A percentile compares a stretch with the other conserved stretches of the same genome.
Conservation (phyloP, 1,140 invertebrate genomes). For the Scylla paramamosain region DNA sequence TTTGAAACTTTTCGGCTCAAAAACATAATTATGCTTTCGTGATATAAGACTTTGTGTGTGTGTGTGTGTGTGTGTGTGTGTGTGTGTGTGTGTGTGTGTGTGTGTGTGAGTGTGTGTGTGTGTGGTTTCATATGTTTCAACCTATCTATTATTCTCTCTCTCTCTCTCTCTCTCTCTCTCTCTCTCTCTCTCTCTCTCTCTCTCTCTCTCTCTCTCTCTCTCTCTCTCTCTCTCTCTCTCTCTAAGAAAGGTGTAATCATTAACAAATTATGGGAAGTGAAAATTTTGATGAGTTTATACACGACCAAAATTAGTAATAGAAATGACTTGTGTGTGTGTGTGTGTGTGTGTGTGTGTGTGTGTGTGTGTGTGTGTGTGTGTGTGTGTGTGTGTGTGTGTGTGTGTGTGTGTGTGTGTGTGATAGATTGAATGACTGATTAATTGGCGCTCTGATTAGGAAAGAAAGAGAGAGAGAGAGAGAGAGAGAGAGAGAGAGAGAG, state of each 20-base stretch:
- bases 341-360: too few relatives aligned
- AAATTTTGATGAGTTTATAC: too few relatives aligned
- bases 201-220: background rate
- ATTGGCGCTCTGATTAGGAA: background rate
- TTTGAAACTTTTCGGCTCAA: constrained; percentile 5
- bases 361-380: background rate
- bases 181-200: background rate
- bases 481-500: too few relatives aligned
- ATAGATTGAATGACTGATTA: background rate
- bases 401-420: background rate
- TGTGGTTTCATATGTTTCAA: too few relatives aligned
- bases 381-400: constrained; percentile 43
- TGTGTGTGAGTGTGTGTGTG: too few relatives aligned
- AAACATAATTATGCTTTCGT: background rate
- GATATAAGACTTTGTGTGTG: background rate
- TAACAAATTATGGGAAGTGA: too few relatives aligned
- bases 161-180: background rate
- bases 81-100: background rate
- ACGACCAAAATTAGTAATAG: too few relatives aligned
- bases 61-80: constrained; percentile 40
- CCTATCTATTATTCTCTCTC: too few relatives aligned
- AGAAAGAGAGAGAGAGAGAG: too few relatives aligned
- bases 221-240: background rate
- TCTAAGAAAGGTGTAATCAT: too few relatives aligned
- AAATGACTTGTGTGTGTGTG: background rate